Evolutionary conservation across 2,113 vertebrate species (phyloP).

Genomic region (Cyanoramphus novaezelandiae): DNA sequence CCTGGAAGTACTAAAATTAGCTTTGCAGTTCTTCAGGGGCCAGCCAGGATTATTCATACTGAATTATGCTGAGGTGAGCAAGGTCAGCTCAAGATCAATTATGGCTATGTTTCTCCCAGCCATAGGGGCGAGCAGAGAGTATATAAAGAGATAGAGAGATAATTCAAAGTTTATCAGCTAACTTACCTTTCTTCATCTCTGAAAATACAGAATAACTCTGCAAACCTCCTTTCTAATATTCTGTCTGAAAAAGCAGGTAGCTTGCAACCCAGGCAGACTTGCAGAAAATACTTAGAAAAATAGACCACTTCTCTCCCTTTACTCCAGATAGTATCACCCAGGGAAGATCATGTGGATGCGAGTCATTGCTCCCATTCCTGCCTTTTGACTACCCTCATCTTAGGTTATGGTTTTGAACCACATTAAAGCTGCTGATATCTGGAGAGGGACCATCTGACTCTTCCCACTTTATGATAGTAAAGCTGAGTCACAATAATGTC

Average conservation of each 20-base stretch:
- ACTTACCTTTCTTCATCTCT: neutral
- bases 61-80: neutral
- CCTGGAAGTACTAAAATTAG: neutral
- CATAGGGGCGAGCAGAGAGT: neutral
- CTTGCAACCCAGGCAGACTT: neutral
- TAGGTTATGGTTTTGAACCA: neutral
- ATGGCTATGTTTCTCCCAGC: neutral
- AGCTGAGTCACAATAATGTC: neutral
- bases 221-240: neutral
- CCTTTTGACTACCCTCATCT: neutral
- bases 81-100: neutral
- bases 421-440: neutral
- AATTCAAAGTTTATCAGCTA: neutral
- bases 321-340: neutral
- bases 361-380: neutral
- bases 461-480: neutral
- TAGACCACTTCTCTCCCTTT: neutral
- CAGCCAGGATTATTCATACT: neutral
- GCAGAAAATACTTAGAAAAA: neutral
- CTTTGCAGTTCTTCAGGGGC: neutral
- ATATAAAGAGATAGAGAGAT: neutral
- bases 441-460: neutral
- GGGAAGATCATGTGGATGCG: rapidly evolving
- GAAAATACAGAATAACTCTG: neutral
- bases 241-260: neutral